A percentile compares a stretch with the other conserved stretches of the same genome.
These are phyloP conservation scores for Microcebus ravelobensis DNA, from an alignment of 2,113 vertebrate genomes.

Conservation along the genomic window DNA sequence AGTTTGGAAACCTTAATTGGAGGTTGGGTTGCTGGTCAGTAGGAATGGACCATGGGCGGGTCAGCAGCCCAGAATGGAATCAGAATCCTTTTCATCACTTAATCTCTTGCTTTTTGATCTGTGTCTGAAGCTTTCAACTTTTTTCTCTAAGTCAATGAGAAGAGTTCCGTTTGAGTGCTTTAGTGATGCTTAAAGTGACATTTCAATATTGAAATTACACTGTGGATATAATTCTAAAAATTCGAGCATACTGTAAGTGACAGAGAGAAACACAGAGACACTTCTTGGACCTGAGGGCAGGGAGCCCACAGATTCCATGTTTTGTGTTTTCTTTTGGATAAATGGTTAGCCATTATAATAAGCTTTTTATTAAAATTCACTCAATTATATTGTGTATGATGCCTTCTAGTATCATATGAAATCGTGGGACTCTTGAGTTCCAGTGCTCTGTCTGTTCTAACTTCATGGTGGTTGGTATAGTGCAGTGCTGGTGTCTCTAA, in stretches of 20 bases:
- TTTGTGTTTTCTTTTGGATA: neutral
- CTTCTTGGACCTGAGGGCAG: neutral
- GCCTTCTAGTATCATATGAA: no score
- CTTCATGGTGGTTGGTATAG: neutral
- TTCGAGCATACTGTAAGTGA: neutral
- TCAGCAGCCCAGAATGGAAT: neutral
- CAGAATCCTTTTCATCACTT: neutral
- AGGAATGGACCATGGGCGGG: neutral
- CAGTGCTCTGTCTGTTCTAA: neutral
- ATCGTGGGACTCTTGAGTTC: no score
- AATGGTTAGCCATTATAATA: neutral
- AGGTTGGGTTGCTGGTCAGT: neutral
- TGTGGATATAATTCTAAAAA: neutral
- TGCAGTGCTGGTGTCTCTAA: neutral
- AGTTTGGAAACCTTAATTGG: conserved; percentile 19
- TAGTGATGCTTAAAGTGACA: neutral
- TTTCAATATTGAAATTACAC: neutral
- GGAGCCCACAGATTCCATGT: neutral
- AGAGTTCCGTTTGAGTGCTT: neutral
- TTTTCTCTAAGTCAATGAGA: neutral
- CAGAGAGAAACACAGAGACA: neutral
- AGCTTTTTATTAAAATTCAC: neutral
- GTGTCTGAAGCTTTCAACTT: neutral
- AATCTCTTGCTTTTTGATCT: conserved; percentile 13
- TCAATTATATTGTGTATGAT: neutral